Evolutionary conservation across 2,888 invertebrate genomes (phyloP).

Genomic region (Apodemia zela): DNA sequence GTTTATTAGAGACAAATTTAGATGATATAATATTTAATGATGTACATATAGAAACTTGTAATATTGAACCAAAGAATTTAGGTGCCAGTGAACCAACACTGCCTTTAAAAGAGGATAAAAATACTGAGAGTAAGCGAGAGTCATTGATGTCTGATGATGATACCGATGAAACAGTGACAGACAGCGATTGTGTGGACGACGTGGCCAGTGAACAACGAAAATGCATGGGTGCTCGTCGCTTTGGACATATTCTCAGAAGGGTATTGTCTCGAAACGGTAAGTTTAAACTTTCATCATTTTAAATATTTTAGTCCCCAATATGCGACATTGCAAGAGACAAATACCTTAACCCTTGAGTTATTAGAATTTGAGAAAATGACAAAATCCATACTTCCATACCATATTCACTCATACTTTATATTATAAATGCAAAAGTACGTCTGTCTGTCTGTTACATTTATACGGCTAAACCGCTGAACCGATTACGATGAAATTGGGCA

Average conservation of each 20-base stretch:
- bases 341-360: no score
- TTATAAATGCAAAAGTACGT: no score
- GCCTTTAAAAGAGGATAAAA: constrained; percentile 46
- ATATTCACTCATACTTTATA: no score
- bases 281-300: constrained; percentile 28
- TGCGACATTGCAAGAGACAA: no score
- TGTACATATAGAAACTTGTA: constrained; percentile 57
- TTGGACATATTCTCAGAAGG: constrained; percentile 66
- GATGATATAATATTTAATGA: constrained; percentile 67
- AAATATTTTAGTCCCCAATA: background rate
- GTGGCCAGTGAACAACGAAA: constrained; percentile 64
- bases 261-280: constrained; percentile 75
- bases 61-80: constrained; percentile 59
- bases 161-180: constrained; percentile 62
- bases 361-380: no score
- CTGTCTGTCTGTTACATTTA: no score
- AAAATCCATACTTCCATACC: no score
- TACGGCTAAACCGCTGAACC: no score
- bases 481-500: no score
- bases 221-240: constrained; percentile 69
- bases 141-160: constrained; percentile 68
- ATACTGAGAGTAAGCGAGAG: constrained; percentile 47
- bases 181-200: constrained; percentile 68
- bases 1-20: constrained; percentile 77
- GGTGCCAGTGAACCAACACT: constrained; percentile 71